These are phyloP conservation scores for Xestia rhomboidea DNA, from an alignment of 2,888 invertebrate genomes.

Conservation along the genomic window DNA sequence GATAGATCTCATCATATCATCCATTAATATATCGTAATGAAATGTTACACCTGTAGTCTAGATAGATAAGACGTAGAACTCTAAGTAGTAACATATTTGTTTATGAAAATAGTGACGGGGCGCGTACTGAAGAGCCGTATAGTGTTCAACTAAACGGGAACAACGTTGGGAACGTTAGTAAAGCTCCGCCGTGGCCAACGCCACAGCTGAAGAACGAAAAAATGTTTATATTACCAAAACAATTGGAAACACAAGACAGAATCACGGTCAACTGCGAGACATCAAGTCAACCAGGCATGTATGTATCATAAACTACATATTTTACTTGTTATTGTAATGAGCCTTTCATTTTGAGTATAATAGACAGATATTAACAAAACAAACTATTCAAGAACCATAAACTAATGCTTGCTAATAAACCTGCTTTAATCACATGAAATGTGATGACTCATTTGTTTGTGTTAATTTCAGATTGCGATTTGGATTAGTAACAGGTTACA, in stretches of 20 bases:
- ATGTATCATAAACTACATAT: slow-evolving; percentile 30
- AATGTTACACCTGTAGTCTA: neutral
- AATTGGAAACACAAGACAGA: slow-evolving; percentile 69
- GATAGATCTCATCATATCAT: slow-evolving; percentile 19
- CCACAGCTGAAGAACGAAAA: slow-evolving; percentile 72
- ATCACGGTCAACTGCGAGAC: slow-evolving; percentile 71
- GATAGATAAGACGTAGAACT: neutral
- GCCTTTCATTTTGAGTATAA: neutral
- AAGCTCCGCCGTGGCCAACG: slow-evolving; percentile 75
- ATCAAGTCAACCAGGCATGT: slow-evolving; percentile 68
- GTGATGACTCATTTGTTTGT: slow-evolving; percentile 15
- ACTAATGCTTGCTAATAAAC: slow-evolving; percentile 28
- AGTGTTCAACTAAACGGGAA: slow-evolving; percentile 76
- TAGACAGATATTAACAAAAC: neutral
- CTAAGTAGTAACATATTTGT: slow-evolving; percentile 34
- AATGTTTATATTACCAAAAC: slow-evolving; percentile 79
- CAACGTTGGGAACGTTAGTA: slow-evolving; percentile 66
- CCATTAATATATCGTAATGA: slow-evolving; percentile 6
- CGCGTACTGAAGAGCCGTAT: slow-evolving; percentile 72
- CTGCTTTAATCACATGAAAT: slow-evolving; percentile 15
- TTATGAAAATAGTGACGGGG: slow-evolving; percentile 65
- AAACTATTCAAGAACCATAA: slow-evolving; percentile 14
- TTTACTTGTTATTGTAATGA: neutral
- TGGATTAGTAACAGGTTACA: slow-evolving; percentile 72
- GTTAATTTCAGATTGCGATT: slow-evolving; percentile 73